Conservation (phyloP, 2,113 vertebrate genomes). For the Tenebrosternarchus preto region DNA sequence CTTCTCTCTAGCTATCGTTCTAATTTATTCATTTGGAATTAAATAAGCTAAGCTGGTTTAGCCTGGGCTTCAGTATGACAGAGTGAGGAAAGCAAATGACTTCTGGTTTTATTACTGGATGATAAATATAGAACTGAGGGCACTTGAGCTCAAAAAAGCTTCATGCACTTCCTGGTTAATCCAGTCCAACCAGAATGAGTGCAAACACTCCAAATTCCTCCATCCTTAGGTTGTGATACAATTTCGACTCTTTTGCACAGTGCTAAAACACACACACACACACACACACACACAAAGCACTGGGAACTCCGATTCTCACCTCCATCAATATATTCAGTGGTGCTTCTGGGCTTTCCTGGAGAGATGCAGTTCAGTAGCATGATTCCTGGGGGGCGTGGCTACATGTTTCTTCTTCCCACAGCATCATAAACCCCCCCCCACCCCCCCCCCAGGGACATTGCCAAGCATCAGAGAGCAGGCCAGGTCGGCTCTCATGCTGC, state of each 20-base stretch:
- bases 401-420: no score
- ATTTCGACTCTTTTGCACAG: no score
- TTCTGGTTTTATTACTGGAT: background rate
- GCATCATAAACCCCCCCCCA: background rate
- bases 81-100: background rate
- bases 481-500: background rate
- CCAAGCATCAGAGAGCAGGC: background rate
- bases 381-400: no score
- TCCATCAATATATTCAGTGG: no score
- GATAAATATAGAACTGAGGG: background rate
- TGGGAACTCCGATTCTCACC: no score
- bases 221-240: no score
- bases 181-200: background rate
- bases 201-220: no score
- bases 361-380: no score
- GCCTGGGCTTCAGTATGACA: background rate
- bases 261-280: background rate
- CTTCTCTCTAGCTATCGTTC: background rate
- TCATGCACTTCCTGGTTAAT: background rate
- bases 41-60: background rate
- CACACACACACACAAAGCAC: slow-evolving; percentile 12
- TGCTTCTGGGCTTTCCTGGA: no score
- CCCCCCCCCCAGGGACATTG: background rate
- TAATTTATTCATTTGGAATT: background rate
- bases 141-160: background rate